Base-by-base conservation (phyloP, 2,888 invertebrate species). In the Exocentrus adspersus region DNA sequence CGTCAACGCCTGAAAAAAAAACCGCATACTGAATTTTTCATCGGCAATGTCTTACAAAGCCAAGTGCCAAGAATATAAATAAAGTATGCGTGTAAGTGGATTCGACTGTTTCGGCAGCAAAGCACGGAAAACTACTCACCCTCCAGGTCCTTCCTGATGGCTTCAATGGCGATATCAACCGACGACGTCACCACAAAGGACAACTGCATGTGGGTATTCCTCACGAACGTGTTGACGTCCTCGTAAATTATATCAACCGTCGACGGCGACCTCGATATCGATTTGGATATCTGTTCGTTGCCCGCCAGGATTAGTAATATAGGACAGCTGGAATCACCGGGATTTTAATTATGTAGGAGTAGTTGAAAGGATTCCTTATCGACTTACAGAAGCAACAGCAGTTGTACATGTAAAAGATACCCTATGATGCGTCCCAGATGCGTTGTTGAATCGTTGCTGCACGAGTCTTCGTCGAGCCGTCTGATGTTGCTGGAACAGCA, bases 1-100 rank as follows among this genome's bases (percentile, higher is more conserved):
- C 85, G 75, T 91, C 91, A 32, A 91, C 88, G 80, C 90, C 93
- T 91, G 83, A 37, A 81, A 83, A 62, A 65, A 45, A 52, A n/a
- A n/a, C n/a, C 42, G 41, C 20, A 20, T 63, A 28, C 5, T 28
- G 4, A 16, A 12, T 30, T 19, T 20, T 14, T 45, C 9, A 4
- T 4, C 45, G 19, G 37, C 37, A n/a, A 37, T 14, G 12, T 37
- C n/a, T 32, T 37, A 12, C 37, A n/a, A n/a, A n/a, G n/a, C n/a
- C n/a, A n/a, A n/a, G n/a, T n/a, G n/a, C n/a, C n/a, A n/a, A n/a
- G n/a, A n/a, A n/a, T n/a, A 54, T 43, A 43, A 54, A 54, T 54
- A 43, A 12, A 37, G 17, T 16, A 43, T 54, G n/a, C 12, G 37
- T 37, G 37, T 37, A 43, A 43, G 28, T 16, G 42, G 43, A 21